These are phyloP conservation scores for Drosophila ananassae DNA, from an alignment of 1,140 invertebrate species.

Conservation along the genomic window DNA sequence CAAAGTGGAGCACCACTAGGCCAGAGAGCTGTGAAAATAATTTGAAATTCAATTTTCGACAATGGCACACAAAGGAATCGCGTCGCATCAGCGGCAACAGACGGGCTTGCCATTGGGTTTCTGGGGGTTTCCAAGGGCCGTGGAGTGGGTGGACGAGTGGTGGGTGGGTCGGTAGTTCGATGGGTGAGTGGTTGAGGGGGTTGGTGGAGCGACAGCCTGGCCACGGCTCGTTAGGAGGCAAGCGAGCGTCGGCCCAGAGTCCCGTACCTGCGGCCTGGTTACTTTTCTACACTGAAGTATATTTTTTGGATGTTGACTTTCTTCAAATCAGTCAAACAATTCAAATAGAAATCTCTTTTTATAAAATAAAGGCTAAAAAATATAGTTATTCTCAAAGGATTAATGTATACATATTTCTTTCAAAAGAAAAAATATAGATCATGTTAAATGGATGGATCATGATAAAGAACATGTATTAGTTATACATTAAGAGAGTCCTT, in stretches of 20 bases:
- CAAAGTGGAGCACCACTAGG: conserved; percentile 41
- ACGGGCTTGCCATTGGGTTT: conserved; percentile 23
- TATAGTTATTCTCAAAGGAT: no score
- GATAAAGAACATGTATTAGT: no score
- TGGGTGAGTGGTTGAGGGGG: neutral
- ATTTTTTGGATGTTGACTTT: neutral
- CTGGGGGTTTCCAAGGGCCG: conserved; percentile 22
- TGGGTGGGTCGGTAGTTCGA: conserved; percentile 24
- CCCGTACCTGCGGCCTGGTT: conserved; percentile 39
- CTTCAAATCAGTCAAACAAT: no score
- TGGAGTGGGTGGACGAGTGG: conserved; percentile 34
- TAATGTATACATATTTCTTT: no score
- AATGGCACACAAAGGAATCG: conserved; percentile 82
- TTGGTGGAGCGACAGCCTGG: conserved; percentile 8
- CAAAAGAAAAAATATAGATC: no score
- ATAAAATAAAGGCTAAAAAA: no score
- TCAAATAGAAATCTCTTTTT: no score
- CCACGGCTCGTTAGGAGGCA: conserved; percentile 51
- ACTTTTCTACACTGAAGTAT: conserved; percentile 9
- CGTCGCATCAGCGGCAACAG: conserved; percentile 43
- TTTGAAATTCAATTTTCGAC: conserved; percentile 83
- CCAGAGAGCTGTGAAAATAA: conserved; percentile 79
- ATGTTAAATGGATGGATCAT: no score
- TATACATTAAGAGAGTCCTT: no score
- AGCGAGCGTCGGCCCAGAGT: conserved; percentile 32